Base-by-base conservation (phyloP, 2,888 invertebrate species). In the Mimas tiliae region DNA sequence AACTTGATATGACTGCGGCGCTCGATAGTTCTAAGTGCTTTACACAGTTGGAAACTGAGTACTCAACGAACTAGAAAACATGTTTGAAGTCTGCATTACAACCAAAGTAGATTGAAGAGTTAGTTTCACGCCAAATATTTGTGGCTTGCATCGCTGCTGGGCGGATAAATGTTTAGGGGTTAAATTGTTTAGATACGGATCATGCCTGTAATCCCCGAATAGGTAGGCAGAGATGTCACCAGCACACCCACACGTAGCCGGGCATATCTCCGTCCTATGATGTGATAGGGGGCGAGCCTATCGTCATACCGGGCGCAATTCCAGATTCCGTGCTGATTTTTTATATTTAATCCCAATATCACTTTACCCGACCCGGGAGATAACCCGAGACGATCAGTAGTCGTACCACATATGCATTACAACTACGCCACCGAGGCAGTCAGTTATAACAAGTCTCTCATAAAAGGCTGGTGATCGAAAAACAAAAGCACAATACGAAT, bases 21-120 rank as follows among this genome's bases (percentile, higher is more conserved):
- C 38, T 55, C 34, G 42, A 58, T 42, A 42, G 42, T 42, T 58
- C 42, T 58, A 58, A 58, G 58, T 58, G 42, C 58, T 58, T 58
- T 58, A 16, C 42, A 42, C 12, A 19, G 58, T 19, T 52, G 12
- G 14, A 38, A 58, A 42, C 42, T 58, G 42, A 42, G 42, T 42
- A 42, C 12, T 58, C 38, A 58, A 19, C 58, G 19, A 58, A 42
- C 58, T 58, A 19, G 11, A 34, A 58, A 58, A 42, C 58, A 19
- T 19, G 38, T 42, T 11, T 12, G 19, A 38, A 19, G n/a, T n/a
- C 16, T 21, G 27, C 11, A 11, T 34, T 38, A 55, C 38, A 55
- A 16, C 55, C 38, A 38, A 16, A 6, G 6, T 19, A 19, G 19
- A 42, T 19, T 19, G 4, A 42, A 42, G 38, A 38, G 38, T 6